Percentiles rank a stretch among this genome's conserved stretches.
Evolutionary conservation across 2,888 invertebrate species (phyloP).

Genomic region (Leptopterna dolabrata): DNA sequence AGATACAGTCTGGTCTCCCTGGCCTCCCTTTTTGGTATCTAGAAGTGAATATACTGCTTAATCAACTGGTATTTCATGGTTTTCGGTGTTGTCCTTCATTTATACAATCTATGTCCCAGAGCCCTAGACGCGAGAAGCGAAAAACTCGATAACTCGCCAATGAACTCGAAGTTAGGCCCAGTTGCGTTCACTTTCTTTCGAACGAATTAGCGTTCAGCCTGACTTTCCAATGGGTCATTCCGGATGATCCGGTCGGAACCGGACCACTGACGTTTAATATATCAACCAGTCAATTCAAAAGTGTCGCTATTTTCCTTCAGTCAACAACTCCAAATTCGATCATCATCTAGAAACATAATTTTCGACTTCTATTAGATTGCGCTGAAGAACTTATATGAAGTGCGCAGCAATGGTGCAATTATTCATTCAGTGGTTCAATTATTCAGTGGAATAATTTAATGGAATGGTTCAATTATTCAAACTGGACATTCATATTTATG

Average conservation of each 20-base stretch:
- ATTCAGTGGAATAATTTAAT: no score
- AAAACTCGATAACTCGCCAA: background rate
- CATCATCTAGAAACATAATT: no score
- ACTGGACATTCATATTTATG: no score
- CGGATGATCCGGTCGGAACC: conserved; percentile 3
- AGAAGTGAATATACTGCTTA: no score
- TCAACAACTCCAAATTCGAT: no score
- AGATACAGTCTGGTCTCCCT: no score
- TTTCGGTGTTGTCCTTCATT: background rate
- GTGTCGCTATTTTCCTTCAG: background rate
- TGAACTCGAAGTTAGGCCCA: background rate
- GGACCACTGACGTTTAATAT: background rate
- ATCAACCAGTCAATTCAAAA: background rate
- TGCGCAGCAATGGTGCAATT: no score
- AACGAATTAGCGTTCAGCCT: background rate
- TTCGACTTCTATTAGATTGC: no score
- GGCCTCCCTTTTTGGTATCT: no score
- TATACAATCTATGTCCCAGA: background rate
- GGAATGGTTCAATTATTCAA: no score
- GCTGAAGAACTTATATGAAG: no score
- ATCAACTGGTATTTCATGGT: background rate
- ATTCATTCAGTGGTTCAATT: no score
- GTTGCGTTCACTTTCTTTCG: background rate
- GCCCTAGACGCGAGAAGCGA: background rate
- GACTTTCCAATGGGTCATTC: background rate